Evolutionary conservation across 2,113 vertebrate genomes (phyloP).

Genomic region (Scomber colias): DNA sequence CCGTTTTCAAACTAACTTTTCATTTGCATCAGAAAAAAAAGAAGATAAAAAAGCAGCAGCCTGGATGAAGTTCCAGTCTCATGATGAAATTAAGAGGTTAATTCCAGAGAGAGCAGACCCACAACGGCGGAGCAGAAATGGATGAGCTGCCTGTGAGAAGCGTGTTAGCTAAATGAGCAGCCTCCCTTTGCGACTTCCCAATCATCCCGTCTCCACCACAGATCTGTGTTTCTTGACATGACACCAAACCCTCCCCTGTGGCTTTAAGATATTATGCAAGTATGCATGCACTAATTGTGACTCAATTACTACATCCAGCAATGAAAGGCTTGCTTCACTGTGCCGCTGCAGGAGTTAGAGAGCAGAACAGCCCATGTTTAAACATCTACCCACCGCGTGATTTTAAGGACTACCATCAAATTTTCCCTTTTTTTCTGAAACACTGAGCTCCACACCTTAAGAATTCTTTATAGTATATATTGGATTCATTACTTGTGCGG

Average conservation of each 20-base stretch:
- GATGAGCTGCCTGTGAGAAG: conserved; percentile 37
- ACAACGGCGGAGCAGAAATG: conserved; percentile 3
- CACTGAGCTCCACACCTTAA: conserved; percentile 4
- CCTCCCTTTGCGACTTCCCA: conserved; percentile 11
- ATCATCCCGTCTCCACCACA: conserved; percentile 15
- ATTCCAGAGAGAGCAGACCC: background rate
- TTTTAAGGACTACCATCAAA: conserved; percentile 21
- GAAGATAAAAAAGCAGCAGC: background rate
- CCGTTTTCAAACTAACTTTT: background rate
- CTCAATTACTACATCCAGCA: conserved; percentile 29
- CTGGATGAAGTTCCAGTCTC: background rate
- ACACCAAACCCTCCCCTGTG: conserved; percentile 33
- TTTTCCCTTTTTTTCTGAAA: conserved; percentile 6
- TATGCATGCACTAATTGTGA: conserved; percentile 41
- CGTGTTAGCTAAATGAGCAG: conserved; percentile 30
- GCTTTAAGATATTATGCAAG: conserved; percentile 23
- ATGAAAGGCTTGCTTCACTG: conserved; percentile 17
- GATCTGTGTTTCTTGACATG: conserved; percentile 9
- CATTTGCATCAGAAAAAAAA: background rate
- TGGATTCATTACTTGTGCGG: conserved; percentile 45
- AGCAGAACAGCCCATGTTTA: background rate
- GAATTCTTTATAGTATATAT: conserved; percentile 24
- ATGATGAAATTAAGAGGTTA: background rate
- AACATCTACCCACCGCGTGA: conserved; percentile 7
- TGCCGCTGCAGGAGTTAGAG: conserved; percentile 13